Conservation (phyloP, 2,888 invertebrate species). For the Seira musarum region DNA sequence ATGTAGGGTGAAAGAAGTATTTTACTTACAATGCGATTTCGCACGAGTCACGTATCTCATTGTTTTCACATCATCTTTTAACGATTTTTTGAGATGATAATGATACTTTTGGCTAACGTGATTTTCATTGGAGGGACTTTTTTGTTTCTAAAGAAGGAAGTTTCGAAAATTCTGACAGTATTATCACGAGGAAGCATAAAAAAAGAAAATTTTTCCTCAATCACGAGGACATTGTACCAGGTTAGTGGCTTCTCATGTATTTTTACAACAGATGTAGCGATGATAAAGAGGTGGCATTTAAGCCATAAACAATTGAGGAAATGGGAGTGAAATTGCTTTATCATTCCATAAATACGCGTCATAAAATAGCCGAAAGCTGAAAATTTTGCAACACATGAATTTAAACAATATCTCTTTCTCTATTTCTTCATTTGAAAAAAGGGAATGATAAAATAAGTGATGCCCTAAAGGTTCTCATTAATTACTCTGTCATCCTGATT, state of each 20-base stretch:
- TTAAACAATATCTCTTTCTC: not conserved
- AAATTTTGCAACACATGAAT: not conserved
- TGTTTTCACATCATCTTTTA: not conserved
- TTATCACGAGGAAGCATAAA: conserved; percentile 8
- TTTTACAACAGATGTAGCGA: not conserved
- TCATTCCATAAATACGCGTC: conserved; percentile 20
- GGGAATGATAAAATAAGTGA: not conserved
- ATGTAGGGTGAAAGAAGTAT: conserved; percentile 19
- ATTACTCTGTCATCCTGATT: conserved; percentile 22
- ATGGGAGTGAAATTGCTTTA: conserved; percentile 43
- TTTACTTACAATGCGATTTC: conserved; percentile 14
- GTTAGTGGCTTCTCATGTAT: conserved; percentile 28
- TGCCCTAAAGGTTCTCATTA: conserved; percentile 27
- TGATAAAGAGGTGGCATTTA: not conserved
- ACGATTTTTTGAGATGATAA: conserved; percentile 4
- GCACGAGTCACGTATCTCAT: conserved; percentile 12
- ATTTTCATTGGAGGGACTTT: not conserved
- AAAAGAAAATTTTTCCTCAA: conserved; percentile 34
- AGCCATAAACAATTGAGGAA: conserved; percentile 33
- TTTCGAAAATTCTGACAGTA: not conserved
- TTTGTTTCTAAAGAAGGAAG: conserved; percentile 13
- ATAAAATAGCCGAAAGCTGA: not conserved
- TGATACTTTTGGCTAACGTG: not conserved
- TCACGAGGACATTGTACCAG: conserved; percentile 46
- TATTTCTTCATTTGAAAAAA: conserved; percentile 2